These are phyloP conservation scores for Nibea albiflora DNA, from an alignment of 2,113 vertebrate genomes.

Conservation along the genomic window DNA sequence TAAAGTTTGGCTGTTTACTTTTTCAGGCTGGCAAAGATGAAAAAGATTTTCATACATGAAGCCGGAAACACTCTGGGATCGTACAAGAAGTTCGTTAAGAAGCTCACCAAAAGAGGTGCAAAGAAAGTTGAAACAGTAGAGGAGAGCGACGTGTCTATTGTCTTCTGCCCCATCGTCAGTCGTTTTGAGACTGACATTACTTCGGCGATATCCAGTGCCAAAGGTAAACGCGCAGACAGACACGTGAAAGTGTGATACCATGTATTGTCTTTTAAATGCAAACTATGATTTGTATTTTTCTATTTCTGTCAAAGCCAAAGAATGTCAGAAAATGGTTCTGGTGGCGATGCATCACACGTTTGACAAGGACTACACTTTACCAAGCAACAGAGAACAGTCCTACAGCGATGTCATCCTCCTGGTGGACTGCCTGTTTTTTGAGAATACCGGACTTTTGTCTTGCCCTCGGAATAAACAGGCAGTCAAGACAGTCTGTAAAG, in stretches of 20 bases:
- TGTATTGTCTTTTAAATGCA: background rate
- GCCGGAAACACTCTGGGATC: background rate
- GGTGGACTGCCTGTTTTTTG: conserved; percentile 68
- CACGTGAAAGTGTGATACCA: background rate
- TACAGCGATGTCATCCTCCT: fast-evolving
- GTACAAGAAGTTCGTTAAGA: background rate
- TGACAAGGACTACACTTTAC: conserved; percentile 43
- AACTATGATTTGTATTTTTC: background rate
- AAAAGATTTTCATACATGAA: background rate
- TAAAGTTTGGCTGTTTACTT: background rate
- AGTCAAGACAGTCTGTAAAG: fast-evolving
- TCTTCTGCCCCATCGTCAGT: conserved; percentile 69
- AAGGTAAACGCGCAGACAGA: conserved; percentile 16
- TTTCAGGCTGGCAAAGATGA: conserved; percentile 22
- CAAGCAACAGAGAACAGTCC: fast-evolving
- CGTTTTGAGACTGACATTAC: conserved; percentile 61
- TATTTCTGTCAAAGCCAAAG: background rate
- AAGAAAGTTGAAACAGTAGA: fast-evolving
- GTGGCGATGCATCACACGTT: conserved; percentile 69
- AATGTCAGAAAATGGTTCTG: background rate
- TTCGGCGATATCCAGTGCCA: conserved; percentile 2
- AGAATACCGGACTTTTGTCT: conserved; percentile 41
- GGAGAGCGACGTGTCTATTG: background rate
- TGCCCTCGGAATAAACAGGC: conserved; percentile 37
- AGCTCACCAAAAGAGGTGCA: conserved; percentile 2